phyloP scores from a whole-genome alignment of 2,113 vertebrate species.

The Actenoides hombroni region DNA sequence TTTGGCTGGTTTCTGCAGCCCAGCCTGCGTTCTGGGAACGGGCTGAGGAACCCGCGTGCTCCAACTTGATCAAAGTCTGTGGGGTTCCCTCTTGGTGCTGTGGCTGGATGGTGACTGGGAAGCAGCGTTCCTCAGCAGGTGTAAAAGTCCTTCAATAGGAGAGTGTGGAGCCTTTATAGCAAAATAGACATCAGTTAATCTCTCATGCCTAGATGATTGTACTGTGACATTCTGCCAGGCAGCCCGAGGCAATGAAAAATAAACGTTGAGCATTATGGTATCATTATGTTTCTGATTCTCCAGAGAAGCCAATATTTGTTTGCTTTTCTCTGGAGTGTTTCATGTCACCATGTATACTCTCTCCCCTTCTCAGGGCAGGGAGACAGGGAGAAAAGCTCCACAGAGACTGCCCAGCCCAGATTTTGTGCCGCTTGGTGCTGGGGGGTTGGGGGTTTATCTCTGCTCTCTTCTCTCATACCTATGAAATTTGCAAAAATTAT shows the following conservation, averaged over 20 bases:
- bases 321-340: conserved; percentile 64
- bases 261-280: conserved; percentile 58
- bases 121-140: conserved; percentile 44
- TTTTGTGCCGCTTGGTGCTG: neutral
- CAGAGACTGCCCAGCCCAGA: neutral
- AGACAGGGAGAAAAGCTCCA: neutral
- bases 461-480: neutral
- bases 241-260: conserved; percentile 66
- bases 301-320: conserved; percentile 64
- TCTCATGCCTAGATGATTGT: conserved; percentile 60
- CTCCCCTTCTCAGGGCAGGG: neutral
- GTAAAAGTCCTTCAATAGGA: conserved; percentile 10
- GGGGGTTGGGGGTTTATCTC: neutral
- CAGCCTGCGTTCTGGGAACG: neutral
- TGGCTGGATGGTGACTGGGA: neutral
- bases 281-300: conserved; percentile 63
- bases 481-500: neutral
- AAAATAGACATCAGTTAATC: conserved; percentile 49
- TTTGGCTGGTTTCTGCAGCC: neutral
- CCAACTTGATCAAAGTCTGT: neutral
- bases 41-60: neutral
- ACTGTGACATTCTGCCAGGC: conserved; percentile 48
- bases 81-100: neutral
- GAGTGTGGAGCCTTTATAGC: neutral
- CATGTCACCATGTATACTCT: conserved; percentile 24